Percentiles rank a stretch among this genome's conserved stretches.
These are phyloP conservation scores for Solea solea DNA, from an alignment of 2,113 vertebrate genomes.

Conservation along the genomic window DNA sequence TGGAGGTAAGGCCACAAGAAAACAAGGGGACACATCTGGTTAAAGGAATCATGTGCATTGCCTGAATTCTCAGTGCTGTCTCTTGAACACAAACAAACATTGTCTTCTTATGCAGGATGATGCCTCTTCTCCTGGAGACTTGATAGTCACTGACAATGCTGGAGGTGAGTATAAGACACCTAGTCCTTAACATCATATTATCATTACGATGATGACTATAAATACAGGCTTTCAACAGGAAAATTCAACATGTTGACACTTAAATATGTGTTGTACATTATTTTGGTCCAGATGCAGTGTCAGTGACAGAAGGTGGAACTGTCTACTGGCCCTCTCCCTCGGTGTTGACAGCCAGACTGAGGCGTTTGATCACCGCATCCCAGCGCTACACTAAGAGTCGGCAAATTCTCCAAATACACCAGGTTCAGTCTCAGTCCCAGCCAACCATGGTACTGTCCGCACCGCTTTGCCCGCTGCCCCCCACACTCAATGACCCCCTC, in stretches of 20 bases:
- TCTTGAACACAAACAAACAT: background rate
- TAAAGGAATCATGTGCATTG: too few species aligned
- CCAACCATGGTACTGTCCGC: conserved; percentile 77
- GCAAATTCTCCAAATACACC: conserved; percentile 91
- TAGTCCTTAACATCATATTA: conserved; percentile 20
- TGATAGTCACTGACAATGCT: conserved; percentile 91
- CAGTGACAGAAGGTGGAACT: conserved; percentile 85
- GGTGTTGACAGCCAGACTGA: conserved; percentile 91
- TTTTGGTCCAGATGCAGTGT: conserved; percentile 82
- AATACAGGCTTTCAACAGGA: background rate
- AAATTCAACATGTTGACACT: background rate
- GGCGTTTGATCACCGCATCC: conserved; percentile 96
- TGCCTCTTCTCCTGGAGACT: conserved; percentile 94
- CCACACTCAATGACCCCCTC: conserved; percentile 85
- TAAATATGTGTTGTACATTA: conserved; percentile 33
- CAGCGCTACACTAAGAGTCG: conserved; percentile 94
- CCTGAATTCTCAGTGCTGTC: background rate
- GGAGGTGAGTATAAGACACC: conserved; percentile 73
- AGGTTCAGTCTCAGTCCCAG: conserved; percentile 81
- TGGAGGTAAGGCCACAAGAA: conserved; percentile 85
- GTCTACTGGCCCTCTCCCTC: conserved; percentile 95
- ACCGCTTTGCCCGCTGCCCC: conserved; percentile 85
- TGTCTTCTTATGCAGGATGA: conserved; percentile 85
- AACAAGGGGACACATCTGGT: background rate
- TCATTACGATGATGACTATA: background rate